Percentiles rank a stretch among this genome's conserved stretches.
phyloP scores from a whole-genome alignment of 2,113 vertebrate species.

The Actenoides hombroni region DNA sequence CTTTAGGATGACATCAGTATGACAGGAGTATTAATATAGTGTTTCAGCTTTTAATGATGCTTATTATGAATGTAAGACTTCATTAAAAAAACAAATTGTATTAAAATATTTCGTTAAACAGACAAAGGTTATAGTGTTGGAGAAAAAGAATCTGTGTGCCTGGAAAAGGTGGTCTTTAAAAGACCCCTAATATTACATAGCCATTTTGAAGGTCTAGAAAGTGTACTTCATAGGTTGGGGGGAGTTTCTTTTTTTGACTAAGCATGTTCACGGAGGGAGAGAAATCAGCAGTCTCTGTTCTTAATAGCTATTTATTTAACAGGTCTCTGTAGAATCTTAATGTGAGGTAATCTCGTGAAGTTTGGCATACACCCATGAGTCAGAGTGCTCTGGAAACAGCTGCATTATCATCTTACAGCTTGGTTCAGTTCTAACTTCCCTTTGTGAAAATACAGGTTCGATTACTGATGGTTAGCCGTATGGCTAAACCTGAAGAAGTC shows the following conservation, averaged over 20 bases:
- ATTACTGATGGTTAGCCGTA: constrained; percentile 96
- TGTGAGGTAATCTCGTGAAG: background rate
- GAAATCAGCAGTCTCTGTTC: background rate
- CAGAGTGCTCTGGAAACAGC: background rate
- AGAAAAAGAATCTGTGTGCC: background rate
- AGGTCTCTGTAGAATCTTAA: accelerated
- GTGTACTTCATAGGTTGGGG: accelerated
- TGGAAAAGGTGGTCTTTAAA: background rate
- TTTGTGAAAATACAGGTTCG: constrained; percentile 81
- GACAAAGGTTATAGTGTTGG: background rate
- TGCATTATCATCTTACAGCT: background rate
- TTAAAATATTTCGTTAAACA: background rate
- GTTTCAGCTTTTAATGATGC: background rate
- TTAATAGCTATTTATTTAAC: background rate
- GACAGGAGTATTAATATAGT: background rate
- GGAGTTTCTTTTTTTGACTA: background rate
- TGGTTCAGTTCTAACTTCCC: background rate
- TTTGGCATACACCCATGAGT: background rate
- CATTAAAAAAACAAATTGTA: background rate
- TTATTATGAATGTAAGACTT: background rate
- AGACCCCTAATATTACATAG: accelerated
- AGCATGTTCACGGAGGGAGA: background rate
- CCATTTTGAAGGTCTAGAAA: background rate
- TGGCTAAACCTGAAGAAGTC: constrained; percentile 98
- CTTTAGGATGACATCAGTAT: background rate